A percentile compares a stretch with the other conserved stretches of the same genome.
These are phyloP conservation scores for Agrenia bidenticulata DNA, from an alignment of 2,888 invertebrate genomes.

Conservation along the genomic window DNA sequence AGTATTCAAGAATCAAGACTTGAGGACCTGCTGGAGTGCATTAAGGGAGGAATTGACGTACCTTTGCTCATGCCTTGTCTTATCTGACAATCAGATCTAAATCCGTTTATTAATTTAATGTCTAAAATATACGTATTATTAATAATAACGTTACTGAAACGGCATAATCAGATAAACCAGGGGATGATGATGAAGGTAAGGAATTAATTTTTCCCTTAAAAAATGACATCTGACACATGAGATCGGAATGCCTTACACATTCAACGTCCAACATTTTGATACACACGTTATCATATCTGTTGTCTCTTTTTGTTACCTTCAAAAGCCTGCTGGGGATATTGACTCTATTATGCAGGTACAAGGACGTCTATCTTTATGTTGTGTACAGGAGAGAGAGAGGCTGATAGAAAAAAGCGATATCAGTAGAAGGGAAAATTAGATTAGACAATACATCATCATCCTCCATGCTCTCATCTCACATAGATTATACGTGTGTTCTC, in stretches of 20 bases:
- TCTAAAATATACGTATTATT: conserved; percentile 17
- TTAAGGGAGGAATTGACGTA: conserved; percentile 1
- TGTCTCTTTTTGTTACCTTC: too few relatives aligned
- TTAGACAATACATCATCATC: conserved; percentile 5
- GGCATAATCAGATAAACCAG: too few relatives aligned
- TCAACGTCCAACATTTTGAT: conserved; percentile 1
- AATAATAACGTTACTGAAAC: too few relatives aligned
- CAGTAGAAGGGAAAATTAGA: conserved; percentile 11
- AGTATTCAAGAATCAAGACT: neutral
- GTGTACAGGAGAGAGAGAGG: conserved; percentile 4
- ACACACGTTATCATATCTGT: neutral
- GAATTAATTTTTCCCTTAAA: too few relatives aligned
- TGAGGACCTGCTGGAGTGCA: neutral
- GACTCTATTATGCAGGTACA: too few relatives aligned
- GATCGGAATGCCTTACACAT: conserved; percentile 10
- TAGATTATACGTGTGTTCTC: too few relatives aligned
- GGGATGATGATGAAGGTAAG: too few relatives aligned
- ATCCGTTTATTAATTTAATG: conserved; percentile 41
- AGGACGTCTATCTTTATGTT: too few relatives aligned
- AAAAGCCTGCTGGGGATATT: too few relatives aligned
- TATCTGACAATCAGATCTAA: conserved; percentile 6
- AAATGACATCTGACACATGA: conserved; percentile 8
- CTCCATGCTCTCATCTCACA: too few relatives aligned
- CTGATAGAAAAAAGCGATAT: too few relatives aligned
- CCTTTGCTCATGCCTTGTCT: neutral